A percentile compares a stretch with the other conserved stretches of the same genome.
phyloP scores from a whole-genome alignment of 1,140 invertebrate species.

The Calliopsis andreniformis region DNA sequence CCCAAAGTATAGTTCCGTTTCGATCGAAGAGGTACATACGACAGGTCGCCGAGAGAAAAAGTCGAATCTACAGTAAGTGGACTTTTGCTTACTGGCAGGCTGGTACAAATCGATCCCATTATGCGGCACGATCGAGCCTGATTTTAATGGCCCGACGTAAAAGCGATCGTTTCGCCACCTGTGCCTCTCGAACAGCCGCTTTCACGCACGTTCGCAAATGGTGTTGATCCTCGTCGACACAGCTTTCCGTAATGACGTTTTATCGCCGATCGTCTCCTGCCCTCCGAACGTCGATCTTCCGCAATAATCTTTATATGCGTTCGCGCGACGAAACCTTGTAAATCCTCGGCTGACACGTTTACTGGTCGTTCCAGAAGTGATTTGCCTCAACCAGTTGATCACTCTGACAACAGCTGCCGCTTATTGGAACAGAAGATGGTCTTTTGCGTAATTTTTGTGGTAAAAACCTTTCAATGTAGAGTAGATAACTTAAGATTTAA shows the following conservation, averaged over 20 bases:
- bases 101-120: conserved; percentile 56
- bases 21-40: conserved; percentile 9
- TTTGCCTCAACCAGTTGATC: neutral
- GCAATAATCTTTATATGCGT: conserved; percentile 30
- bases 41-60: conserved; percentile 15
- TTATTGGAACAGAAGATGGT: too few relatives aligned
- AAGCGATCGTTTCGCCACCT: conserved; percentile 63
- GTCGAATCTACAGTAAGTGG: conserved; percentile 13
- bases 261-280: conserved; percentile 25
- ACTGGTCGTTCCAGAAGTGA: conserved; percentile 30
- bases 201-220: conserved; percentile 58
- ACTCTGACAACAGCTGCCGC: neutral
- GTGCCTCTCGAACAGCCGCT: conserved; percentile 44
- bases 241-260: conserved; percentile 48
- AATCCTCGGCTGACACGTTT: conserved; percentile 41
- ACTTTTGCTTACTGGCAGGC: conserved; percentile 33
- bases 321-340: conserved; percentile 45
- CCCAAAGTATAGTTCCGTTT: neutral
- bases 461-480: too few relatives aligned
- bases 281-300: conserved; percentile 19
- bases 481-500: too few relatives aligned
- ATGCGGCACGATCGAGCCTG: conserved; percentile 50
- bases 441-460: too few relatives aligned
- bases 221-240: conserved; percentile 43
- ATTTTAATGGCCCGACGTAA: conserved; percentile 62